A percentile compares a stretch with the other conserved stretches of the same genome.
Conservation (phyloP, 2,888 invertebrate genomes). For the Callyntrura guangdongensis region DNA sequence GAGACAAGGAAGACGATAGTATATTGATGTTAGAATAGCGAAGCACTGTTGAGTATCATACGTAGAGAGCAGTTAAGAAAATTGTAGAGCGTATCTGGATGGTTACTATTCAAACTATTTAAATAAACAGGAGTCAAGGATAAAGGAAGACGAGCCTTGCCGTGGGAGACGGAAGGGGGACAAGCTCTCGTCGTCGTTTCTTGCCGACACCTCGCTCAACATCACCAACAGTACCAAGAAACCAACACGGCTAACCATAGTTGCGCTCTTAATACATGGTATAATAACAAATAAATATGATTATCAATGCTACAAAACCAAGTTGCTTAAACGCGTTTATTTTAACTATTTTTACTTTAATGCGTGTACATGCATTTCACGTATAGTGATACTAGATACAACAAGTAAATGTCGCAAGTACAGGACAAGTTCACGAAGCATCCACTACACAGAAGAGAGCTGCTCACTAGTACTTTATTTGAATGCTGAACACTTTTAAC, state of each 20-base stretch:
- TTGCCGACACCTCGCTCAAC: conserved; percentile 16
- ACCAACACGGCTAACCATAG: neutral
- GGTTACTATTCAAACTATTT: conserved; percentile 13
- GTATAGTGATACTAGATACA: neutral
- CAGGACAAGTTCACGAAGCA: neutral
- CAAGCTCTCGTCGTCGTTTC: conserved; percentile 13
- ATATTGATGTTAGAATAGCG: too few species aligned
- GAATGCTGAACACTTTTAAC: neutral
- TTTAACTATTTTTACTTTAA: conserved; percentile 24
- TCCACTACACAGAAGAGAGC: too few species aligned
- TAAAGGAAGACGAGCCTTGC: neutral
- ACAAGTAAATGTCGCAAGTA: neutral
- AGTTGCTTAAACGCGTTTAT: neutral
- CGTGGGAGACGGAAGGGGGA: conserved; percentile 23
- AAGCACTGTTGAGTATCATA: neutral
- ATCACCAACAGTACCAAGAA: neutral
- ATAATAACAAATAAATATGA: neutral
- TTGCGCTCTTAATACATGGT: too few species aligned
- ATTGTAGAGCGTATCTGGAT: neutral
- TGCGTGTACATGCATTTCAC: neutral
- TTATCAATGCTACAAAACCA: neutral
- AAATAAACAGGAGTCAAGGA: conserved; percentile 47
- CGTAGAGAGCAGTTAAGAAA: neutral
- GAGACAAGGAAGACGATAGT: neutral
- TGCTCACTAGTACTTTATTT: neutral